Base-by-base conservation (phyloP, 2,888 invertebrate genomes). In the Drosophila multiciliata region DNA sequence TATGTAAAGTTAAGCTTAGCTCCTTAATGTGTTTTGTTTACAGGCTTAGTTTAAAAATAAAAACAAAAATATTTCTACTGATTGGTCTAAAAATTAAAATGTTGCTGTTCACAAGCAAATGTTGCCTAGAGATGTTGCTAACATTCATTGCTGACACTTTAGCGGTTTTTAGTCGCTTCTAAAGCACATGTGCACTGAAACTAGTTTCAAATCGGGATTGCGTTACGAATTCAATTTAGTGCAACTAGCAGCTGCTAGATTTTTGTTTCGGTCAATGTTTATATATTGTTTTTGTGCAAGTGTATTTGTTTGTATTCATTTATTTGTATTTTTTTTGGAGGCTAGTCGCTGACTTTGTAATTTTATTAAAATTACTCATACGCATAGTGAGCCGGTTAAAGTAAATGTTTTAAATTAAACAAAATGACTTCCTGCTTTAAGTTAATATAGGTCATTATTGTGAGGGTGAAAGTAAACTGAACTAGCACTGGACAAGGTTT, bases 341-440 rank as follows among this genome's bases (percentile, higher is more conserved):
- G 89, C 78, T 88, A 86, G 42, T 71, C 58, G 70, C 59, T 72
- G 68, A 84, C 75, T 83, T 83, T 89, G 84, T 78, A 81, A 82
- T 77, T 74, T 63, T 70, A 75, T 77, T 87, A 66, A 87, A 83
- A 87, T 84, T 89, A 87, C 85, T 88, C 89, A 84, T 87, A 84
- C 82, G 83, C 68, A 72, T 65, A 49, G 65, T 57, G 70, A 63
- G 69, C 65, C 69, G 66, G 67, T 53, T 49, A 55, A 64, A 62
- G 36, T 48, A 5, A 54, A 23, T 35, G 36, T 32, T 49, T 52
- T 3, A 36, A 66, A 12, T 33, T 12, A 36, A 42, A 20, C 57
- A 29, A 23, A 69, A 59, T 53, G 65, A 76, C 63, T 84, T 84
- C 84, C 84, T 72, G 77, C 32, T 42, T 53, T 53, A 66, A 65